Conservation (phyloP, 1,140 invertebrate species). For the Radopholus similis region DNA sequence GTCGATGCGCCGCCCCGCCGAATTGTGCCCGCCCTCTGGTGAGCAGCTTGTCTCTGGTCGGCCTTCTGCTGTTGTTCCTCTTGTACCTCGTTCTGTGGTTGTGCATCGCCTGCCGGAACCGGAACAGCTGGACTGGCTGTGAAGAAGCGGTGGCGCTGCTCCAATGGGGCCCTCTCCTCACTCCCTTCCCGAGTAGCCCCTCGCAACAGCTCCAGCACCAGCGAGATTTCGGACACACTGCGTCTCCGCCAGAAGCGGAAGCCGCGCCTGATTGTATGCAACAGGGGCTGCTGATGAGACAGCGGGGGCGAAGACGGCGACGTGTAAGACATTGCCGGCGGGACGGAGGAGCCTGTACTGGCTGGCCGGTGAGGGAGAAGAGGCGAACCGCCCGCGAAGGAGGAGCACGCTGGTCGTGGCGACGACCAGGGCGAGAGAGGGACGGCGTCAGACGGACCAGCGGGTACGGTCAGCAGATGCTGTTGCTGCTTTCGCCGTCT, state of each 20-base stretch:
- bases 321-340: background rate
- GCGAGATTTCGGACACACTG: conserved; percentile 24
- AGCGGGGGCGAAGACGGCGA: background rate
- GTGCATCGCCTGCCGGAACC: too few relatives aligned
- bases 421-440: background rate
- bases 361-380: background rate
- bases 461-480: background rate
- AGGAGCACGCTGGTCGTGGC: background rate
- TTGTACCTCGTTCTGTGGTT: too few relatives aligned
- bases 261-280: background rate
- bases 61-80: too few relatives aligned
- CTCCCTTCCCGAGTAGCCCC: too few relatives aligned
- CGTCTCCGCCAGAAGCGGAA: background rate
- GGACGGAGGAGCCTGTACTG: background rate
- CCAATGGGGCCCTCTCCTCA: too few relatives aligned
- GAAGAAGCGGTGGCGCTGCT: background rate
- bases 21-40: too few relatives aligned
- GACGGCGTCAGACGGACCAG: background rate
- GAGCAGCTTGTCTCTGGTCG: too few relatives aligned
- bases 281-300: background rate
- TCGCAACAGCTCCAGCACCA: conserved; percentile 19
- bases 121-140: too few relatives aligned
- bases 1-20: too few relatives aligned
- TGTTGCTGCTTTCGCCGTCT: background rate
- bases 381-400: background rate